Percentiles rank a stretch among this genome's conserved stretches.
Evolutionary conservation across 2,888 invertebrate genomes (phyloP).

Genomic region (Pandemis cinnamomeana): DNA sequence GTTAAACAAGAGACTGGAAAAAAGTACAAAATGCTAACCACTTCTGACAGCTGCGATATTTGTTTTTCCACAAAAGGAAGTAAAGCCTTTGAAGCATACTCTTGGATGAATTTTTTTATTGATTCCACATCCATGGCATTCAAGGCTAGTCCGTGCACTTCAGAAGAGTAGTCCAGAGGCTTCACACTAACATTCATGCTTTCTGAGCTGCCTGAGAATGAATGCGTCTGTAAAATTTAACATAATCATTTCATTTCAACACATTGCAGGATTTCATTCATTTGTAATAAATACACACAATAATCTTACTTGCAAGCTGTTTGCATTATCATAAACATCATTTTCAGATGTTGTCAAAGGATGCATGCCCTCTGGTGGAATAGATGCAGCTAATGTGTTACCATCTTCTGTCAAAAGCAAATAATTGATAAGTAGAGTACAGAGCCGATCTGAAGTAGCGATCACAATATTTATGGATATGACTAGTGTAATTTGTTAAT

Average conservation of each 20-base stretch:
- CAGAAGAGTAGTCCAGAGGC: slow-evolving; percentile 73
- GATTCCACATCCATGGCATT: slow-evolving; percentile 93
- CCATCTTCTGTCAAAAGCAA: slow-evolving; percentile 56
- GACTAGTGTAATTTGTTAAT: too few species aligned
- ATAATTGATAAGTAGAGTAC: not conserved
- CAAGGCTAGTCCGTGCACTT: slow-evolving; percentile 90
- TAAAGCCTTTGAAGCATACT: slow-evolving; percentile 93
- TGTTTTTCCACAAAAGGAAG: slow-evolving; percentile 96
- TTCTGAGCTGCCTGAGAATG: slow-evolving; percentile 84
- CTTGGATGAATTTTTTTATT: slow-evolving; percentile 92
- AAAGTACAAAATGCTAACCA: slow-evolving; percentile 71
- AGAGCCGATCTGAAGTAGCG: too few species aligned
- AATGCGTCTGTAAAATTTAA: slow-evolving; percentile 70
- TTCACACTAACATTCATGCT: slow-evolving; percentile 84
- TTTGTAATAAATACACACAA: slow-evolving; percentile 1
- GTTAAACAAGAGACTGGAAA: too few species aligned
- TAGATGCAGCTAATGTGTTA: slow-evolving; percentile 48
- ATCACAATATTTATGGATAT: too few species aligned
- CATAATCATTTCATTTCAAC: not conserved
- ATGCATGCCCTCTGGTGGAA: slow-evolving; percentile 81
- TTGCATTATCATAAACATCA: slow-evolving; percentile 82
- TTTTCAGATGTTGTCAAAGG: slow-evolving; percentile 90
- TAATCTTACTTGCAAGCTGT: slow-evolving; percentile 76
- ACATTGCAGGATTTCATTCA: not conserved
- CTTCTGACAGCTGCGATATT: slow-evolving; percentile 91